Conservation (phyloP, 2,113 vertebrate genomes). For the Solea solea region DNA sequence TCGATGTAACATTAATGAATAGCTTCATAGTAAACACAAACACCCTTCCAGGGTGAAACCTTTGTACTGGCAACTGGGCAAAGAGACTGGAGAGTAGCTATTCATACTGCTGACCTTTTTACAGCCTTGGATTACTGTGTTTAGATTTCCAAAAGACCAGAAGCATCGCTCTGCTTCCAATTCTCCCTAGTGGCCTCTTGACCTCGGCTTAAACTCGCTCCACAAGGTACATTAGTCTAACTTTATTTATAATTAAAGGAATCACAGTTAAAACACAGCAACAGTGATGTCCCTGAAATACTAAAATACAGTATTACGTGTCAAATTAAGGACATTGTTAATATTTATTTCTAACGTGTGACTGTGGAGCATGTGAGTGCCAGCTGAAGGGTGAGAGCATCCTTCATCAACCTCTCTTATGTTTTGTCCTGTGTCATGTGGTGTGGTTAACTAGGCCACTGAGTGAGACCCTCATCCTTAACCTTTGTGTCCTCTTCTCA, state of each 20-base stretch:
- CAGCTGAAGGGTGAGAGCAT: slow-evolving; percentile 8
- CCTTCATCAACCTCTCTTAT: slow-evolving; percentile 59
- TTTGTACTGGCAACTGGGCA: slow-evolving; percentile 12
- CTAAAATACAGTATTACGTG: neutral
- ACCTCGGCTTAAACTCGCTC: slow-evolving; percentile 6
- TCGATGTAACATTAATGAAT: slow-evolving; percentile 5
- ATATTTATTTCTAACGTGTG: neutral
- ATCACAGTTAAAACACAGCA: neutral
- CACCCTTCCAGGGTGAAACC: slow-evolving; percentile 8
- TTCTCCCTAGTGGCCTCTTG: slow-evolving; percentile 29
- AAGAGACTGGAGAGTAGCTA: slow-evolving; percentile 28
- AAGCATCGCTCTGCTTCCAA: slow-evolving; percentile 30
- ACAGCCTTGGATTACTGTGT: slow-evolving; percentile 44
- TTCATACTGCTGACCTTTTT: slow-evolving; percentile 56
- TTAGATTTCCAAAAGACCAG: slow-evolving; percentile 40
- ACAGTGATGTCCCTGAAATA: neutral
- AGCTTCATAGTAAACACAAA: slow-evolving; percentile 14
- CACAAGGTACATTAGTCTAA: slow-evolving; percentile 7
- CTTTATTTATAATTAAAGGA: neutral
- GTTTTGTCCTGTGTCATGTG: slow-evolving; percentile 41
- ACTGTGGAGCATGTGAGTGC: neutral
- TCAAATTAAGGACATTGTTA: slow-evolving; percentile 1
- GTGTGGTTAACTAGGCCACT: slow-evolving; percentile 54
- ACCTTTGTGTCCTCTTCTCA: slow-evolving; percentile 50
- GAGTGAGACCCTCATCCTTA: slow-evolving; percentile 54